Percentiles rank a stretch among this genome's conserved stretches.
Conservation (phyloP, 2,113 vertebrate genomes). For the Hippocampus barbouri region DNA sequence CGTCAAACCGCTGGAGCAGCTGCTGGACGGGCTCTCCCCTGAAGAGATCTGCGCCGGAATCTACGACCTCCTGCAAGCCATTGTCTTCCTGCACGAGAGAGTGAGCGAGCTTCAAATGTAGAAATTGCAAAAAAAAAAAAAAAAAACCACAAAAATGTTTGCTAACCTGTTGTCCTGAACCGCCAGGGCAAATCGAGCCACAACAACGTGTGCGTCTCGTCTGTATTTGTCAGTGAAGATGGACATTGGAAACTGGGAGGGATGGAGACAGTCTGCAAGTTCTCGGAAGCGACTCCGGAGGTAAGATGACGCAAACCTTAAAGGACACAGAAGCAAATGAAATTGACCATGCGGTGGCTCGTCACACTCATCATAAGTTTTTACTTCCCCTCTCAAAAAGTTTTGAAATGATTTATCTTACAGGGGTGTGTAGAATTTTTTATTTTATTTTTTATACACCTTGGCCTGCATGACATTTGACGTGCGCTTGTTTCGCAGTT, state of each 20-base stretch:
- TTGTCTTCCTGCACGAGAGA: conserved; percentile 91
- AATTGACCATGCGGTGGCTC: too few species aligned
- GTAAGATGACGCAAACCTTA: neutral
- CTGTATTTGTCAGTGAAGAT: conserved; percentile 92
- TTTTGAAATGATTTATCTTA: too few species aligned
- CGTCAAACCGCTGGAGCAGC: conserved; percentile 82
- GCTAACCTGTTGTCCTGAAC: conserved; percentile 9
- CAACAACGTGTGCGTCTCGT: conserved; percentile 91
- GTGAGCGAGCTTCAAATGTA: conserved; percentile 61
- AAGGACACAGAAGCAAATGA: too few species aligned
- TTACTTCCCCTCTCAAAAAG: too few species aligned
- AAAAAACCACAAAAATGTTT: neutral
- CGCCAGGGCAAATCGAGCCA: conserved; percentile 88
- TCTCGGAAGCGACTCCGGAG: conserved; percentile 81
- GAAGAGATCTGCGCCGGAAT: conserved; percentile 93
- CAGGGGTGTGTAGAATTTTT: too few species aligned
- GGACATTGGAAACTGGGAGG: conserved; percentile 97
- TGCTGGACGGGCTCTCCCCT: conserved; percentile 78
- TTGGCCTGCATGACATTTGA: neutral
- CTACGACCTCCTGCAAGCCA: conserved; percentile 87
- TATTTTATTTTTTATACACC: neutral
- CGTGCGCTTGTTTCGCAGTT: conserved; percentile 74
- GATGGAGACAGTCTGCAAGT: conserved; percentile 93
- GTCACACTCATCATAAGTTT: too few species aligned
- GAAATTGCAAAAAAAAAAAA: neutral